These are phyloP conservation scores for Syrrhaptes paradoxus DNA, from an alignment of 2,113 vertebrate genomes.

Conservation along the genomic window DNA sequence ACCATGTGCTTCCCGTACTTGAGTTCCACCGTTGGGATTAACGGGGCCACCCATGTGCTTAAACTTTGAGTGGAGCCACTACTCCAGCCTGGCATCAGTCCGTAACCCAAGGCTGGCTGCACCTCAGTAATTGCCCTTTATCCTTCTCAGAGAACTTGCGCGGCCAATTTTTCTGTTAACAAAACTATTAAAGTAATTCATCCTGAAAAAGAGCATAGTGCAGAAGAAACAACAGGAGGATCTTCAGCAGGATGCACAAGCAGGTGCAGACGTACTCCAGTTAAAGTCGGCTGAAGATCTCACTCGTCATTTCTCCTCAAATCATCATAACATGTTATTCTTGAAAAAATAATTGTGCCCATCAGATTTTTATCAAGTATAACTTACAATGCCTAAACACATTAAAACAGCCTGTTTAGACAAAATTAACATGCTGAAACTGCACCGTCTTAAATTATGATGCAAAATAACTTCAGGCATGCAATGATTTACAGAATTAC, in stretches of 20 bases:
- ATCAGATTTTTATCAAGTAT: background rate
- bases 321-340: background rate
- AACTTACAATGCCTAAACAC: background rate
- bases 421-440: constrained; percentile 47
- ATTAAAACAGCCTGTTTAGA: constrained; percentile 13
- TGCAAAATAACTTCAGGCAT: constrained; percentile 51
- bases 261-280: background rate
- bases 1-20: background rate
- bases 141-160: background rate
- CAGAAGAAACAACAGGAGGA: background rate
- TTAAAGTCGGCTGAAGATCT: background rate
- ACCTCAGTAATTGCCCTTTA: background rate
- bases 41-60: constrained; percentile 35
- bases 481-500: constrained; percentile 54
- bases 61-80: background rate
- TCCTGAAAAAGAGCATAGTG: background rate
- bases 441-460: constrained; percentile 1
- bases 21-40: background rate
- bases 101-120: background rate
- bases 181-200: background rate
- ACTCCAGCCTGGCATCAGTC: background rate
- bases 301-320: background rate
- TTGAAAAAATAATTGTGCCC: background rate
- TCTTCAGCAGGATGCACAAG: background rate
- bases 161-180: background rate